Evolutionary conservation across 2,888 invertebrate genomes (phyloP).

Genomic region (Troides helena): DNA sequence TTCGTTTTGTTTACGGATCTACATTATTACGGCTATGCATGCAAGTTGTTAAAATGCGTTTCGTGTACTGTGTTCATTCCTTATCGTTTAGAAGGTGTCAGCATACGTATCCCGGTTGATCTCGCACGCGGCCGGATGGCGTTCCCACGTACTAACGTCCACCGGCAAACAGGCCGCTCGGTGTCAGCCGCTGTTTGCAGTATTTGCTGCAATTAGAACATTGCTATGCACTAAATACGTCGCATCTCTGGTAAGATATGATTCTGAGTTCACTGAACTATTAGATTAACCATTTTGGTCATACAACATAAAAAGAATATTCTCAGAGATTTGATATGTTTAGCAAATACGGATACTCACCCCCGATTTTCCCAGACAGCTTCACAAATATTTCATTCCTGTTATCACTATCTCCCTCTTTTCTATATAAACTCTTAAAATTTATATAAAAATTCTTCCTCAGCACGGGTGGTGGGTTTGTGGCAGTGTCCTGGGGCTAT

Average conservation of each 20-base stretch:
- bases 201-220: slow-evolving; percentile 83
- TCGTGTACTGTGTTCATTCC: slow-evolving; percentile 6
- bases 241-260: slow-evolving; percentile 81
- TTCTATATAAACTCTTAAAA: not conserved
- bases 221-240: slow-evolving; percentile 83
- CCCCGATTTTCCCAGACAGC: too few species aligned
- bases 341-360: too few species aligned
- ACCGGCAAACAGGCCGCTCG: slow-evolving; percentile 83
- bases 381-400: too few species aligned
- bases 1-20: not conserved
- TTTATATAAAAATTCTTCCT: not conserved
- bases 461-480: slow-evolving; percentile 87
- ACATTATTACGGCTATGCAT: not conserved
- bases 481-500: slow-evolving; percentile 76
- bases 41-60: not conserved
- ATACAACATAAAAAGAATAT: too few species aligned
- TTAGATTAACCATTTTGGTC: not conserved
- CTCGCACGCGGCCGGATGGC: slow-evolving; percentile 84
- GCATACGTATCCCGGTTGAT: slow-evolving; percentile 80
- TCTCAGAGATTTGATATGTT: too few species aligned
- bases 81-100: slow-evolving; percentile 75
- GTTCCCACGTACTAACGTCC: slow-evolving; percentile 82
- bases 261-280: not conserved
- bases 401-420: too few species aligned
- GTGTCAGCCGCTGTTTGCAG: slow-evolving; percentile 86